These are phyloP conservation scores for Chromobotia macracanthus DNA, from an alignment of 2,797 vertebrate genomes.

Conservation along the genomic window DNA sequence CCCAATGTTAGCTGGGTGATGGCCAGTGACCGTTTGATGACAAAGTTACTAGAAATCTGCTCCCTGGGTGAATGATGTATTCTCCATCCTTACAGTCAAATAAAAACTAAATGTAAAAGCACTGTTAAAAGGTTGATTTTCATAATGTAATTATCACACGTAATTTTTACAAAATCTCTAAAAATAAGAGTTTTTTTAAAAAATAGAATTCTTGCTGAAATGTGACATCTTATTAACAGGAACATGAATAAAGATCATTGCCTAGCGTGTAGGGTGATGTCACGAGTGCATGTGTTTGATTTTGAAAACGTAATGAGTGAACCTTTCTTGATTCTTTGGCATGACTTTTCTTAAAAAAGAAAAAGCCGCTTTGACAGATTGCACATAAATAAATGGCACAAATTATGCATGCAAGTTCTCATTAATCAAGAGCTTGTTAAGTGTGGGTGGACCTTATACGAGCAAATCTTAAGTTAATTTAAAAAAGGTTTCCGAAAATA, in stretches of 20 bases:
- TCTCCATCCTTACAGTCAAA: background rate
- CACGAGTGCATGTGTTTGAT: background rate
- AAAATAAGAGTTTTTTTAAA: background rate
- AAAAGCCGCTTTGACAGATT: no score
- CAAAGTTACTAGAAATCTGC: background rate
- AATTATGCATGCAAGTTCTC: background rate
- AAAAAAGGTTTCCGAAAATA: background rate
- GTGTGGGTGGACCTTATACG: background rate
- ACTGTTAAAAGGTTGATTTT: background rate
- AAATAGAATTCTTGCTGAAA: background rate
- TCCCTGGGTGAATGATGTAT: background rate
- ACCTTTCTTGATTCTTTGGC: background rate
- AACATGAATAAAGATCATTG: background rate
- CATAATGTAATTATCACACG: background rate
- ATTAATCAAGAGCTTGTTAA: background rate
- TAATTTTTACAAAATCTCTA: background rate
- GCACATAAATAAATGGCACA: background rate
- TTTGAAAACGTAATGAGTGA: background rate
- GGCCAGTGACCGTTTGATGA: background rate
- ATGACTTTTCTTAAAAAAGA: background rate
- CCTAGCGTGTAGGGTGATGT: background rate
- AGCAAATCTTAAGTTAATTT: conserved; percentile 11
- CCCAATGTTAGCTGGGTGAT: no score
- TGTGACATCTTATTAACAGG: background rate
- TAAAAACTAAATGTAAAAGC: background rate